Evolutionary conservation across 2,797 vertebrate genomes (phyloP), one percentile per base, ranked within the genome.

Genomic region (Meriones psammophilus): DNA sequence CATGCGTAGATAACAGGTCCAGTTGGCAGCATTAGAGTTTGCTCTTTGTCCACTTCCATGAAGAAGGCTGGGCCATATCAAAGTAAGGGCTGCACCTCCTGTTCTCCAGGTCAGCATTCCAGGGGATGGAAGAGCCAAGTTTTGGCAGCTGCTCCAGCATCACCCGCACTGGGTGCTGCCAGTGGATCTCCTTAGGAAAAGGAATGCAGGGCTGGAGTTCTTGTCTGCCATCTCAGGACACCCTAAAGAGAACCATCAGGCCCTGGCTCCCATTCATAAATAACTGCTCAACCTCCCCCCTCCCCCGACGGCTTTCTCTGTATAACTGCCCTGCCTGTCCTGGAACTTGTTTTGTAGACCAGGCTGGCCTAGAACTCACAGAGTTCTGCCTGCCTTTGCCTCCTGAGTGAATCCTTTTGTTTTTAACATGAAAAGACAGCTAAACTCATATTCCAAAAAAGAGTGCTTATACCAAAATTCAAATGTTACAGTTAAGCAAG

Each of bases 391-490:
- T 58, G 56, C 56, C 56, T 58, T 58, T 58, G 56, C 56, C 56
- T 58, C 56, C 17, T 18, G 17, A 17, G 56, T 58, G 56, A 58
- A 58, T 58, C 42, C 42, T 28, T 89, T 69, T 87, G 74, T 50
- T 62, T 84, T 84, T 36, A 50, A 28, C 2, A 87, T 76, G 30
- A 80, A 89, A 95, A 88, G 76, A 73, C 88, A 93, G 33, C 56
- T 74, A n/a, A 92, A 73, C 14, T 60, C 88, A 0, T 88, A 74
- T 91, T 94, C 92, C 79, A 50, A 78, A 91, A 91, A 92, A 20
- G 83, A 85, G 24, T 78, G 8, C 92, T 88, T 94, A 10, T 94
- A 39, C 58, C 74, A 73, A 80, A 90, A 92, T 92, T 74, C 93
- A 80, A 24, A 83, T 66, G 64, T 73, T 50, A 0, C 14, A 36